Conservation (phyloP, 2,888 invertebrate genomes). For the Eristalis intricaria region DNA sequence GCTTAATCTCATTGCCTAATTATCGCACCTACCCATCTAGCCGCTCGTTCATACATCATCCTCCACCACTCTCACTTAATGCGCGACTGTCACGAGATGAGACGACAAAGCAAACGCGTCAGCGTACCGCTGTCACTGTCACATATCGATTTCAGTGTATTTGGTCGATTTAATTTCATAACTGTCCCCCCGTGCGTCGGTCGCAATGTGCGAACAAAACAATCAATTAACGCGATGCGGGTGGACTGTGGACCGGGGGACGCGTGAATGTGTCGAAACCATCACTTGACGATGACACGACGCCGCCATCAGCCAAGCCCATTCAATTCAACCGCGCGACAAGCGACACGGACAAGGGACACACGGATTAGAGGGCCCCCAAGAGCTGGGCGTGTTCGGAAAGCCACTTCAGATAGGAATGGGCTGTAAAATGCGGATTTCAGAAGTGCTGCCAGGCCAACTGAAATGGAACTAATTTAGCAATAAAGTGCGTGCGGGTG, state of each 20-base stretch:
- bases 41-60: constrained; percentile 10
- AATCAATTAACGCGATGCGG: constrained; percentile 57
- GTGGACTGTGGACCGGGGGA: neutral
- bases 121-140: constrained; percentile 26
- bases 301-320: constrained; percentile 5
- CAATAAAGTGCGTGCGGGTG: constrained; percentile 25
- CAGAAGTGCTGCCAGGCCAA: constrained; percentile 6
- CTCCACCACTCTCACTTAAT: constrained; percentile 57
- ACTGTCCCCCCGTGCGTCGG: constrained; percentile 20
- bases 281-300: constrained; percentile 36
- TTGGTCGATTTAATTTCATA: constrained; percentile 65
- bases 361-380: neutral
- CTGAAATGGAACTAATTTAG: constrained; percentile 32
- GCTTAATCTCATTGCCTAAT: constrained; percentile 64
- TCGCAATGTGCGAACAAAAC: constrained; percentile 44
- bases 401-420: constrained; percentile 4
- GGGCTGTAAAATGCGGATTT: constrained; percentile 21
- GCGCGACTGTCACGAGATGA: constrained; percentile 60
- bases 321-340: neutral
- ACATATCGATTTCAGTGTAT: constrained; percentile 41
- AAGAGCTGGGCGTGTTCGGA: constrained; percentile 38
- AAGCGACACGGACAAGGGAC: neutral
- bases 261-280: constrained; percentile 45
- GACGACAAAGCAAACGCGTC: constrained; percentile 1
- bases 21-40: constrained; percentile 60